A percentile compares a stretch with the other conserved stretches of the same genome.
Conservation (phyloP, 2,113 vertebrate species). For the Orycteropus afer region DNA sequence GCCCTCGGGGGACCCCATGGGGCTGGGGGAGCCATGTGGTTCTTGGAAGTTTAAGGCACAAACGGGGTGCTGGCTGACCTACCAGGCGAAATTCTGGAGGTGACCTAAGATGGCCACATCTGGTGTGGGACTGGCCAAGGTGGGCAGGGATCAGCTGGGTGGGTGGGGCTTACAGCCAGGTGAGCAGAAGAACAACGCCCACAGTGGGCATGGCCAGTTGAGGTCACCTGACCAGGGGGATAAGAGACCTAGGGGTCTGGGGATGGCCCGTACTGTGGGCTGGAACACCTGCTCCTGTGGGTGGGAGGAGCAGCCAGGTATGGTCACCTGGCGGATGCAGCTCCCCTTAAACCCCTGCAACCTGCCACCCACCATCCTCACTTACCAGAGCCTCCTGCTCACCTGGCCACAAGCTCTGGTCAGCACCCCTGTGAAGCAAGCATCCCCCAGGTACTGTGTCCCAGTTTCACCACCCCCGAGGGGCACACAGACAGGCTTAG, state of each 20-base stretch:
- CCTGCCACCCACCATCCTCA: neutral
- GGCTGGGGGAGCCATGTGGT: rapidly evolving
- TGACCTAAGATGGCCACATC: neutral
- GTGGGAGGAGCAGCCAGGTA: too few relatives aligned
- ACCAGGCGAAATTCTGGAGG: too few relatives aligned
- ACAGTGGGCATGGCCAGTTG: neutral
- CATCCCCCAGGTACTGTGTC: neutral
- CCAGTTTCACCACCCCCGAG: too few relatives aligned
- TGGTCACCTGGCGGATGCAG: too few relatives aligned
- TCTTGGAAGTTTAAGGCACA: neutral
- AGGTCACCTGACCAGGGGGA: too few relatives aligned
- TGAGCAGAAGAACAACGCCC: neutral
- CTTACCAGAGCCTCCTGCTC: neutral
- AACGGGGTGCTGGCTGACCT: rapidly evolving
- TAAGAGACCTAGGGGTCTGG: too few relatives aligned
- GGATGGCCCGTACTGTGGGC: too few relatives aligned
- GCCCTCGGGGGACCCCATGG: neutral
- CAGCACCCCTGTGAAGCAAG: too few relatives aligned
- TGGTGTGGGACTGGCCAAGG: neutral
- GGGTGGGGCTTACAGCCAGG: neutral
- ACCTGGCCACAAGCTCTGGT: neutral
- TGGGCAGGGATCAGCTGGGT: neutral
- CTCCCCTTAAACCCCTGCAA: neutral
- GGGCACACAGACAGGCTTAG: too few relatives aligned
- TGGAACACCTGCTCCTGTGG: too few relatives aligned